These are phyloP conservation scores for Paramuricea clavata DNA, from an alignment of 92 coral and sea anemone genomes.

Conservation along the genomic window DNA sequence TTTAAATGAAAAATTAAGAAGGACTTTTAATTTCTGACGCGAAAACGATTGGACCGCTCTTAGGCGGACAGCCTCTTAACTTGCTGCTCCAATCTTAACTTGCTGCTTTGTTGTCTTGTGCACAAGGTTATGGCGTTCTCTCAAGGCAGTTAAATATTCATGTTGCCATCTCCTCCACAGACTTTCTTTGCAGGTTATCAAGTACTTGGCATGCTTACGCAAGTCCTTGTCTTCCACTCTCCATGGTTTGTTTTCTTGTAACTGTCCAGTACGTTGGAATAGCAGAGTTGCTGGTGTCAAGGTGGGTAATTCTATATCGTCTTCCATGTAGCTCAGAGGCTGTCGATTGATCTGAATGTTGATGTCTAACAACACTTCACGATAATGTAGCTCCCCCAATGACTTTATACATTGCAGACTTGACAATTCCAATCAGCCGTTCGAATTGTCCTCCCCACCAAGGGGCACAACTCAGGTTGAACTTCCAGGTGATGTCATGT, in stretches of 20 bases:
- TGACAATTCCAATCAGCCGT: too few species aligned
- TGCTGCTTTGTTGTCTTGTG: not conserved
- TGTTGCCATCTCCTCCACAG: not conserved
- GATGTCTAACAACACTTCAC: not conserved
- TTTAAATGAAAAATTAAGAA: too few species aligned
- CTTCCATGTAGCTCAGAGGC: not conserved
- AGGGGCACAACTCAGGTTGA: slow-evolving; percentile 23
- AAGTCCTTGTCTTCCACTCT: not conserved
- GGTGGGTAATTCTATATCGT: slow-evolving; percentile 33
- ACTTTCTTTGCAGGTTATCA: not conserved
- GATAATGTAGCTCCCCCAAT: not conserved
- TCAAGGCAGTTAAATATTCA: too few species aligned
- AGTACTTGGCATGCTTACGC: slow-evolving; percentile 4
- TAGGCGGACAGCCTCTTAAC: too few species aligned
- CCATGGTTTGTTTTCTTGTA: slow-evolving; percentile 59
- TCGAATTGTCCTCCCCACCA: slow-evolving; percentile 25
- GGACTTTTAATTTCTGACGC: too few species aligned
- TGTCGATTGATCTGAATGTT: not conserved
- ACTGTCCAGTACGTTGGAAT: slow-evolving; percentile 54
- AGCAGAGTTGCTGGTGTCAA: slow-evolving; percentile 55
- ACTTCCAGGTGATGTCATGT: not conserved
- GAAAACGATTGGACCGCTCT: too few species aligned
- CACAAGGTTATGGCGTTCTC: not conserved
- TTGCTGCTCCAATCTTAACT: not conserved
- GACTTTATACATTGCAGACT: not conserved